A percentile compares a stretch with the other conserved stretches of the same genome.
Conservation (phyloP, 2,113 vertebrate species). For the Barnardius zonarius region DNA sequence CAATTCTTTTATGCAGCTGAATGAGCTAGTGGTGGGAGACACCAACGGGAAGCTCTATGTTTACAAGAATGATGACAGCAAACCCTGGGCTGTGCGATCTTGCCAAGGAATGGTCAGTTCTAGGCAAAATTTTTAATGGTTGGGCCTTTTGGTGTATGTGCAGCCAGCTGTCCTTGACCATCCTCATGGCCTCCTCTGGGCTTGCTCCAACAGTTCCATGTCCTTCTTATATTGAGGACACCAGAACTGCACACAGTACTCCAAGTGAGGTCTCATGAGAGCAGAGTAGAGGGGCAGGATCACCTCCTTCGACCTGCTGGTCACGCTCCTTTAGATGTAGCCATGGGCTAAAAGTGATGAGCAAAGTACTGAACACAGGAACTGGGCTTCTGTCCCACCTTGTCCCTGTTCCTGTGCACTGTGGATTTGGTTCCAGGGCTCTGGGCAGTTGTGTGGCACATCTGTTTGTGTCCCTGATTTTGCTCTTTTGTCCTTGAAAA, state of each 20-base stretch:
- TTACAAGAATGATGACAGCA: slow-evolving; percentile 92
- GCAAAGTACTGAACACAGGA: not conserved
- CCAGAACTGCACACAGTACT: no score
- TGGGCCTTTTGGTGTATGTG: not conserved
- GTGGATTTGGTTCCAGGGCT: not conserved
- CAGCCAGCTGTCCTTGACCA: not conserved
- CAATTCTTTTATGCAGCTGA: slow-evolving; percentile 77
- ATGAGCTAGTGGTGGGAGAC: slow-evolving; percentile 95
- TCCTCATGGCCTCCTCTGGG: not conserved
- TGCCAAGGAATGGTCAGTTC: slow-evolving; percentile 93
- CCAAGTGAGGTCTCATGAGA: not conserved
- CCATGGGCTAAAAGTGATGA: not conserved
- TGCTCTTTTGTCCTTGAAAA: not conserved
- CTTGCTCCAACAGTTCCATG: no score
- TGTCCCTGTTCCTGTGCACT: not conserved
- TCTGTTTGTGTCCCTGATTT: not conserved
- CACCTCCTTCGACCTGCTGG: not conserved
- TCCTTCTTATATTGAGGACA: no score
- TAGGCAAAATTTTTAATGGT: not conserved
- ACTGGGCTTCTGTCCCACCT: not conserved
- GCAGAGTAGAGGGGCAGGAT: not conserved
- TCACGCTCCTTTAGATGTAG: not conserved
- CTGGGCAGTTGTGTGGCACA: not conserved
- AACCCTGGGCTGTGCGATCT: slow-evolving; percentile 85
- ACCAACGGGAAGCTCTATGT: slow-evolving; percentile 88